Percentiles rank a stretch among this genome's conserved stretches.
phyloP scores from a whole-genome alignment of 2,113 vertebrate genomes.

The Xenus cinereus region DNA sequence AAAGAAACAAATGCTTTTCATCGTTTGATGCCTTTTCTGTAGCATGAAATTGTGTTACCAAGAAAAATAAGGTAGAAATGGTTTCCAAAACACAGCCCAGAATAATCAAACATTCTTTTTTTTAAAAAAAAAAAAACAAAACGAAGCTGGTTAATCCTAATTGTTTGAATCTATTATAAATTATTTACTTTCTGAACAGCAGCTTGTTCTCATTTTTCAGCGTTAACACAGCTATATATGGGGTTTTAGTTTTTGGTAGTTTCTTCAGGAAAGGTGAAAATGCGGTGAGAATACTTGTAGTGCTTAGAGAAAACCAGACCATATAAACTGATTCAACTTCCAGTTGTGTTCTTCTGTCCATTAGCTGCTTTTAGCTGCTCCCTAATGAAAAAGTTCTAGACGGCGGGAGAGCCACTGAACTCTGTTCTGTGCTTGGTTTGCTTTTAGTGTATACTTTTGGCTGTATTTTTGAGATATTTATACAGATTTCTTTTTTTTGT shows the following conservation, averaged over 20 bases:
- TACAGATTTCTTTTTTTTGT: background rate
- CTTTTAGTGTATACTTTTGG: background rate
- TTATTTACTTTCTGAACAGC: slow-evolving; percentile 54
- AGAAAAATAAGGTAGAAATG: slow-evolving; percentile 33
- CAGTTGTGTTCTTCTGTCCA: background rate
- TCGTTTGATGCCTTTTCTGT: slow-evolving; percentile 8
- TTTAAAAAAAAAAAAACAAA: background rate
- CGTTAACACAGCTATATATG: background rate
- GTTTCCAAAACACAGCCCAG: slow-evolving; percentile 27
- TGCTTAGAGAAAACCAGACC: background rate
- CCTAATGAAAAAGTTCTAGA: background rate
- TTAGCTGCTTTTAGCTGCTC: background rate
- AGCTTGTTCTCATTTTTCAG: slow-evolving; percentile 62
- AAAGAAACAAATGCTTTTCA: slow-evolving; percentile 54
- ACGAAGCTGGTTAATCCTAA: slow-evolving; percentile 44
- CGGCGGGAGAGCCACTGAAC: background rate
- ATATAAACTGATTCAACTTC: background rate
- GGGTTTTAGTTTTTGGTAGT: background rate
- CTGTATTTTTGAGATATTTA: background rate
- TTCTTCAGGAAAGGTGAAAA: slow-evolving; percentile 3
- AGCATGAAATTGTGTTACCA: slow-evolving; percentile 43
- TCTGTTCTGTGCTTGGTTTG: background rate
- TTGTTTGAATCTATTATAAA: slow-evolving; percentile 63
- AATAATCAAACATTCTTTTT: background rate
- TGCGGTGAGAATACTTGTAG: background rate